phyloP scores from a whole-genome alignment of 2,797 vertebrate genomes.

The Poeciliopsis paucimaculata region DNA sequence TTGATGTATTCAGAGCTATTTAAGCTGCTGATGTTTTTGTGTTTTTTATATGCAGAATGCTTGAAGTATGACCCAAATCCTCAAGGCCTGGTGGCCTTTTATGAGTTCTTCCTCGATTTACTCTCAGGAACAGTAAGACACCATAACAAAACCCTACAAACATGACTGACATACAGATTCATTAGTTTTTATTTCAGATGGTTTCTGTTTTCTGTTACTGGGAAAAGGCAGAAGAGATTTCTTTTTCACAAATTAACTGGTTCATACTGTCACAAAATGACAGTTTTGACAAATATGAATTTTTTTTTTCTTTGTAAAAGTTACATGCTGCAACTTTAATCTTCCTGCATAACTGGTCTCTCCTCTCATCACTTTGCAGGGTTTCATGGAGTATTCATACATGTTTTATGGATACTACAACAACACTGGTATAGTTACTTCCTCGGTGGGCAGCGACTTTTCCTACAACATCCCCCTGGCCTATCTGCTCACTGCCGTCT shows the following conservation, averaged over 20 bases:
- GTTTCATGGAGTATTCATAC: conserved; percentile 88
- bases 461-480: conserved; percentile 84
- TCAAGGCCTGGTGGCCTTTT: conserved; percentile 75
- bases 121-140: conserved; percentile 86
- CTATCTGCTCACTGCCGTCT: conserved; percentile 83
- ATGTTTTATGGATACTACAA: conserved; percentile 91
- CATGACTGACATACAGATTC: not conserved
- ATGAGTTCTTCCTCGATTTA: conserved; percentile 83
- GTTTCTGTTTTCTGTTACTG: not conserved
- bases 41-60: conserved; percentile 67
- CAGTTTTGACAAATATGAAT: too few species aligned
- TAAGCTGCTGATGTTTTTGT: conserved; percentile 14
- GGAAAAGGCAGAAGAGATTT: too few species aligned
- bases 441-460: conserved; percentile 45
- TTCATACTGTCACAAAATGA: too few species aligned
- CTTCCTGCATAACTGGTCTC: not conserved
- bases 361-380: conserved; percentile 71
- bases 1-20: not conserved
- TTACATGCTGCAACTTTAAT: not conserved
- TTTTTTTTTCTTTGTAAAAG: too few species aligned
- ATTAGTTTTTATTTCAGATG: not conserved
- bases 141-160: not conserved
- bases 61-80: conserved; percentile 69
- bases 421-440: conserved; percentile 55
- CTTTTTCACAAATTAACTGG: too few species aligned